These are phyloP conservation scores for Nephrotoma flavescens DNA, from an alignment of 2,888 invertebrate genomes.

Conservation along the genomic window DNA sequence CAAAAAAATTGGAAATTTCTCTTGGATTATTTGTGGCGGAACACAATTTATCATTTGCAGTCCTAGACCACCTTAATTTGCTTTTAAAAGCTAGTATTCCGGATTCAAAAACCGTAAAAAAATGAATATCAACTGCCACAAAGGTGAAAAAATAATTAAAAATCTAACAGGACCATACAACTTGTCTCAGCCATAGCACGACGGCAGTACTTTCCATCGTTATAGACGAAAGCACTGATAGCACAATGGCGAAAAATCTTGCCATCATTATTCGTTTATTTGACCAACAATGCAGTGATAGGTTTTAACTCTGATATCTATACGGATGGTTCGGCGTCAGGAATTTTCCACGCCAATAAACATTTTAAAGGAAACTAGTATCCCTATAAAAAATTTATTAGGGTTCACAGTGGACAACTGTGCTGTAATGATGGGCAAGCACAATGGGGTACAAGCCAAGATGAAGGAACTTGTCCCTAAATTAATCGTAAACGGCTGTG, in stretches of 20 bases:
- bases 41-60: conserved; percentile 6
- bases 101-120: conserved; percentile 8
- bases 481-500: too few species aligned
- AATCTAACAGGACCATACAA: conserved; percentile 7
- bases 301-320: conserved; percentile 2
- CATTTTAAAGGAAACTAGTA: background rate
- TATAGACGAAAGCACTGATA: conserved; percentile 8
- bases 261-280: conserved; percentile 9
- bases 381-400: conserved; percentile 5
- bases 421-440: conserved; percentile 8
- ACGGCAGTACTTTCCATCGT: conserved; percentile 8
- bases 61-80: conserved; percentile 3
- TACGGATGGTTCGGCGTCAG: background rate
- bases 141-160: conserved; percentile 9
- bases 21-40: conserved; percentile 5
- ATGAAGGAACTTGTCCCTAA: conserved; percentile 3
- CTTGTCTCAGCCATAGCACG: background rate
- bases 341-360: background rate
- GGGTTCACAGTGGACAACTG: too few species aligned
- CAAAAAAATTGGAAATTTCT: background rate
- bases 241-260: too few species aligned
- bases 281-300: conserved; percentile 4
- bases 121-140: background rate
- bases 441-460: conserved; percentile 9
- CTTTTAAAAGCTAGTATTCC: conserved; percentile 1